A percentile compares a stretch with the other conserved stretches of the same genome.
Conservation (phyloP, 2,797 vertebrate genomes). For the Loris lydekkerianus region DNA sequence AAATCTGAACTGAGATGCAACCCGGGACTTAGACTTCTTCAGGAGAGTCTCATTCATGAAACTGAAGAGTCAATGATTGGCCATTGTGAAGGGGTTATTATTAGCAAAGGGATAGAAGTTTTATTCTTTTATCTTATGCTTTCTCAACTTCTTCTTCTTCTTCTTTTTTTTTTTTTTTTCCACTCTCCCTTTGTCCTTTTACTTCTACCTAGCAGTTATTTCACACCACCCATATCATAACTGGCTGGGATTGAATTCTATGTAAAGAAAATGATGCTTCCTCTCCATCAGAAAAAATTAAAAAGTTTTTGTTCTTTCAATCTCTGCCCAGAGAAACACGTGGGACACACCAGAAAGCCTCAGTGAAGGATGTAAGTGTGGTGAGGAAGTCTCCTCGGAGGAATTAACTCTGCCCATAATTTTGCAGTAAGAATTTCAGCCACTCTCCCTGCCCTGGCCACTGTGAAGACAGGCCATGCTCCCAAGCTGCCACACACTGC, state of each 20-base stretch:
- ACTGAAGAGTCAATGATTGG: neutral
- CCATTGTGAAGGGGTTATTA: conserved; percentile 6
- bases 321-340: neutral
- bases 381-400: neutral
- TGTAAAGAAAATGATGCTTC: neutral
- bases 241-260: neutral
- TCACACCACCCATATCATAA: neutral
- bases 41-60: conserved; percentile 60
- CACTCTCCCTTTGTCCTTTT: neutral
- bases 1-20: conserved; percentile 79
- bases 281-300: neutral
- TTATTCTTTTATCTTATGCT: neutral
- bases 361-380: neutral
- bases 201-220: neutral
- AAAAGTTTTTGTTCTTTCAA: neutral
- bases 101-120: conserved; percentile 32
- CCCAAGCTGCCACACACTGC: fast-evolving
- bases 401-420: neutral
- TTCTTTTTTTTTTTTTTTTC: neutral
- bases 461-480: neutral
- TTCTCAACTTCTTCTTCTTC: conserved; percentile 14
- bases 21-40: conserved; percentile 64
- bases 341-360: neutral
- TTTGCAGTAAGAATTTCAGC: neutral
- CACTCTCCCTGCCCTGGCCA: neutral